These are phyloP conservation scores for Stegostoma tigrinum DNA, from an alignment of 2,113 vertebrate species.

Conservation along the genomic window DNA sequence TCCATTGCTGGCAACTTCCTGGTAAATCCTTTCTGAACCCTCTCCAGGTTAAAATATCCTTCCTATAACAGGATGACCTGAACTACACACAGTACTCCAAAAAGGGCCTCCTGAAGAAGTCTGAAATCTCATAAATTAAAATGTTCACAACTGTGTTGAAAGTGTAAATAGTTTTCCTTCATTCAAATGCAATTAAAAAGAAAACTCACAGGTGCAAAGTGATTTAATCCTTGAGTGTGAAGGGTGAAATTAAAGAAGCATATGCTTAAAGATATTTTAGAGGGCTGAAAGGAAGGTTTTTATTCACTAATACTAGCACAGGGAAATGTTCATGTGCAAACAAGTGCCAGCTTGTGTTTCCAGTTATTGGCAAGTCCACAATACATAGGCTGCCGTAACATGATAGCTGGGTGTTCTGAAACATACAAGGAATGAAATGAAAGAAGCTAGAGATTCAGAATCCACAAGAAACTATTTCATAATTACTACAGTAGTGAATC, in stretches of 20 bases:
- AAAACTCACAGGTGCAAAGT: background rate
- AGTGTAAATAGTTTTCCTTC: background rate
- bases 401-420: background rate
- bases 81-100: too few species aligned
- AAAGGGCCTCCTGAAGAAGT: background rate
- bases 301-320: background rate
- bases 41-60: too few species aligned
- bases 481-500: background rate
- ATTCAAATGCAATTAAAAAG: background rate
- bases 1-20: too few species aligned
- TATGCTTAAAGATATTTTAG: background rate
- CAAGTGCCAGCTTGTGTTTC: background rate
- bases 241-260: slow-evolving; percentile 2
- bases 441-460: background rate
- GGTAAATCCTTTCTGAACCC: too few species aligned
- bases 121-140: background rate
- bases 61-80: too few species aligned
- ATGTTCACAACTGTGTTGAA: background rate
- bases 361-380: background rate
- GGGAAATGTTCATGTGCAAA: background rate
- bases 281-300: background rate
- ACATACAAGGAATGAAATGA: background rate
- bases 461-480: background rate
- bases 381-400: background rate
- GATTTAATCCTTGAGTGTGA: background rate